Percentiles rank a stretch among this genome's conserved stretches.
Conservation (phyloP, 2,888 invertebrate species). For the Troides aeacus region DNA sequence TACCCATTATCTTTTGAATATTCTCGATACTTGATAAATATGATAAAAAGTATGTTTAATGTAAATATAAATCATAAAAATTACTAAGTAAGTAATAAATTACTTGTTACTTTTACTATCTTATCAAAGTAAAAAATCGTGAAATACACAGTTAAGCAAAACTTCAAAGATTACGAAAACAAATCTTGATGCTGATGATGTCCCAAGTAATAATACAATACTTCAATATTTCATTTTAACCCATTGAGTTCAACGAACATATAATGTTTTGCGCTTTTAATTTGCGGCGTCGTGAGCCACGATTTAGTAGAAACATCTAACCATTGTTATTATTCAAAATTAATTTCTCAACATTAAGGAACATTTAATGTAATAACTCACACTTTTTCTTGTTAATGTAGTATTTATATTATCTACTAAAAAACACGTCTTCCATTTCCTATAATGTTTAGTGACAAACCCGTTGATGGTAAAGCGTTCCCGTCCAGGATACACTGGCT, state of each 20-base stretch:
- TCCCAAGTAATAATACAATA: conserved; percentile 15
- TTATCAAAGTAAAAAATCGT: conserved; percentile 6
- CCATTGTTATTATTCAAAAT: conserved; percentile 55
- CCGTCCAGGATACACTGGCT: no score
- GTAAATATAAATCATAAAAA: neutral
- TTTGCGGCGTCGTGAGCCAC: conserved; percentile 37
- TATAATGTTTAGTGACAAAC: no score
- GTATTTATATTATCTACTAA: no score
- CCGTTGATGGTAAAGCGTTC: no score
- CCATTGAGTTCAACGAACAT: conserved; percentile 52
- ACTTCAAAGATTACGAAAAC: neutral
- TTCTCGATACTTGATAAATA: neutral
- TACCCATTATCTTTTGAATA: neutral
- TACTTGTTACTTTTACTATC: neutral
- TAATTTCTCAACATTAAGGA: neutral
- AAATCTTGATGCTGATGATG: conserved; percentile 10
- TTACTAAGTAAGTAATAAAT: neutral
- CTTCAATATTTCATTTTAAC: conserved; percentile 21
- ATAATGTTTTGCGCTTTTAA: conserved; percentile 46
- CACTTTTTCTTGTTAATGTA: no score
- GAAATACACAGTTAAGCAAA: neutral
- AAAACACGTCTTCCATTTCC: no score
- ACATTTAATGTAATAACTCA: no score
- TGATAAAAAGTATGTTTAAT: neutral
- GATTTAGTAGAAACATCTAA: conserved; percentile 55